phyloP scores from a whole-genome alignment of 2,888 invertebrate genomes.

The Mythimna pallens region DNA sequence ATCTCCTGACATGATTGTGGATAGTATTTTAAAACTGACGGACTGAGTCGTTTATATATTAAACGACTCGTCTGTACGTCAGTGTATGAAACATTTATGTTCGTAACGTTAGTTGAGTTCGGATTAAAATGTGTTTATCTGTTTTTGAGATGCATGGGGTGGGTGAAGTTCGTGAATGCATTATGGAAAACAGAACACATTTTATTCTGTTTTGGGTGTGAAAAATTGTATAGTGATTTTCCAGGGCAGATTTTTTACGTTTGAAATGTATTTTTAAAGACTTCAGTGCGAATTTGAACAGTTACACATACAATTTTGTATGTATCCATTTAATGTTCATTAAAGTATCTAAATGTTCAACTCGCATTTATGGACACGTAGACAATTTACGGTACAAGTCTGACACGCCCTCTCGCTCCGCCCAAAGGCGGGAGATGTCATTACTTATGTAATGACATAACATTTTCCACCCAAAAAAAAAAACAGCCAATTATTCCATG shows the following conservation, averaged over 20 bases:
- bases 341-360: not conserved
- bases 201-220: slow-evolving; percentile 21
- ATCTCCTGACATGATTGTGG: not conserved
- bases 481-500: too few relatives aligned
- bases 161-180: slow-evolving; percentile 37
- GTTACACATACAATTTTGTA: not conserved
- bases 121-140: slow-evolving; percentile 59
- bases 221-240: not conserved
- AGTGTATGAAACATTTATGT: slow-evolving; percentile 1
- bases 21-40: not conserved
- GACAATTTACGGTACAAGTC: not conserved
- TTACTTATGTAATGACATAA: too few relatives aligned
- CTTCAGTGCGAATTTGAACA: too few relatives aligned
- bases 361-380: not conserved
- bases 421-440: too few relatives aligned
- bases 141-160: slow-evolving; percentile 38
- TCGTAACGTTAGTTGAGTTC: slow-evolving; percentile 14
- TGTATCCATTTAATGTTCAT: not conserved
- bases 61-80: not conserved
- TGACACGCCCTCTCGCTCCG: too few relatives aligned
- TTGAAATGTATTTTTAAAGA: not conserved
- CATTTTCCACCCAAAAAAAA: too few relatives aligned
- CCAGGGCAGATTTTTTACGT: not conserved
- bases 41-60: too few relatives aligned
- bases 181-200: slow-evolving; percentile 31